A percentile compares a stretch with the other conserved stretches of the same genome.
Evolutionary conservation across 2,113 vertebrate genomes (phyloP).

Genomic region (Dasyurus viverrinus): DNA sequence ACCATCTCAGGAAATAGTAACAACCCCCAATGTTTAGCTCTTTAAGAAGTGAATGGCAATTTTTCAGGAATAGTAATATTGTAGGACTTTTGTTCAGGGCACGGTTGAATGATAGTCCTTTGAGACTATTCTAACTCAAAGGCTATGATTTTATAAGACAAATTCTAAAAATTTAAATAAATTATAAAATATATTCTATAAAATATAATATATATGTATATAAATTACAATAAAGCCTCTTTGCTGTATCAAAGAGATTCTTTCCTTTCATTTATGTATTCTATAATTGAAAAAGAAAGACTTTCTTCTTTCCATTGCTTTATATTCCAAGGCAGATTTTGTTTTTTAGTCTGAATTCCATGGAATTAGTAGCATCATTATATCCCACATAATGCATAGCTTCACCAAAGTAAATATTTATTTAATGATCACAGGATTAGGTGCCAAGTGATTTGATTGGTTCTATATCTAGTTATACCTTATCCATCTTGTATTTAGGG

Average conservation of each 20-base stretch:
- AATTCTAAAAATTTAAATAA: too few relatives aligned
- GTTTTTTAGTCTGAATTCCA: background rate
- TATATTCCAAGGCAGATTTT: background rate
- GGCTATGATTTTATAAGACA: background rate
- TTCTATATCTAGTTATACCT: background rate
- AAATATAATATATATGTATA: background rate
- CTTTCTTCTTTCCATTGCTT: background rate
- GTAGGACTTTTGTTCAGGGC: background rate
- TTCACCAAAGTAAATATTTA: background rate
- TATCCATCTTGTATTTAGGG: background rate
- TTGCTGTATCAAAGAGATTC: background rate
- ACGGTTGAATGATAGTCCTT: background rate
- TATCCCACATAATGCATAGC: background rate
- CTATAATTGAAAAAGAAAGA: background rate
- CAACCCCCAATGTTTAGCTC: background rate
- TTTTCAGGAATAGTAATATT: background rate
- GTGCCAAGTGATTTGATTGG: background rate
- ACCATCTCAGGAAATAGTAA: background rate
- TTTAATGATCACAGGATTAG: background rate
- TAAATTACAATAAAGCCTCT: background rate
- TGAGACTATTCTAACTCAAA: background rate
- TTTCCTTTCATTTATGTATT: background rate
- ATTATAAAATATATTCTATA: too few relatives aligned
- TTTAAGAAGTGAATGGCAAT: background rate
- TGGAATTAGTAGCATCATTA: background rate